These are phyloP conservation scores for Scortum barcoo DNA, from an alignment of 2,113 vertebrate genomes.

Conservation along the genomic window DNA sequence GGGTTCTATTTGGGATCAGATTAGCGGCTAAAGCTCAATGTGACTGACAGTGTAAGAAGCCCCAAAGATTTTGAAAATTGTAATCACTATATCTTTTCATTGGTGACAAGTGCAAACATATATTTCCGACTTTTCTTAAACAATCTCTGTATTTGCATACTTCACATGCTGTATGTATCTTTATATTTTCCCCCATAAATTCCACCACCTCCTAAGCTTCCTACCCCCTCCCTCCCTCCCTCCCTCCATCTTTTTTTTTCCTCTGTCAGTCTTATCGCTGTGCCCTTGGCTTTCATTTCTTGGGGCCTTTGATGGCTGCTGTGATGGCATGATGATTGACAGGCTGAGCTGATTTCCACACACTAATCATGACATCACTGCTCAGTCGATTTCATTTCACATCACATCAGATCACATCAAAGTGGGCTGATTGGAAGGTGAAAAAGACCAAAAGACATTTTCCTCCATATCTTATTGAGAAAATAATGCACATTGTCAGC, in stretches of 20 bases:
- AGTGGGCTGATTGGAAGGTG: constrained; percentile 35
- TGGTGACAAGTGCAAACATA: neutral
- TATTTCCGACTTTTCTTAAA: neutral
- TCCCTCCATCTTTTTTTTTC: neutral
- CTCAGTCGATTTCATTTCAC: constrained; percentile 62
- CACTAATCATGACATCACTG: constrained; percentile 76
- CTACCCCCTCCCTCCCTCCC: neutral
- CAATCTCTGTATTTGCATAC: neutral
- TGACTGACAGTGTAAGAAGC: constrained; percentile 61
- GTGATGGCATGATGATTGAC: constrained; percentile 73
- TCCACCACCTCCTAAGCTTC: neutral
- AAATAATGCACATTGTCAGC: constrained; percentile 47
- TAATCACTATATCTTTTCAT: constrained; percentile 30
- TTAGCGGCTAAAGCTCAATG: constrained; percentile 60
- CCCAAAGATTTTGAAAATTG: constrained; percentile 37
- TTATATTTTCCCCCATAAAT: constrained; percentile 17
- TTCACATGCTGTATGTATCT: no score
- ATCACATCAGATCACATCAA: constrained; percentile 55
- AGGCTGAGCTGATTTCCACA: constrained; percentile 63
- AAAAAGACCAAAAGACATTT: constrained; percentile 53
- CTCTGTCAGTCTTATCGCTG: constrained; percentile 62
- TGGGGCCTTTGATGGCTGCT: constrained; percentile 60
- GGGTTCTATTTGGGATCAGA: constrained; percentile 59
- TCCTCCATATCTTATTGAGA: constrained; percentile 11
- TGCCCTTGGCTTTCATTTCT: constrained; percentile 69